A percentile compares a stretch with the other conserved stretches of the same genome.
phyloP scores from a whole-genome alignment of 2,797 vertebrate genomes.

The Anomalospiza imberbis region DNA sequence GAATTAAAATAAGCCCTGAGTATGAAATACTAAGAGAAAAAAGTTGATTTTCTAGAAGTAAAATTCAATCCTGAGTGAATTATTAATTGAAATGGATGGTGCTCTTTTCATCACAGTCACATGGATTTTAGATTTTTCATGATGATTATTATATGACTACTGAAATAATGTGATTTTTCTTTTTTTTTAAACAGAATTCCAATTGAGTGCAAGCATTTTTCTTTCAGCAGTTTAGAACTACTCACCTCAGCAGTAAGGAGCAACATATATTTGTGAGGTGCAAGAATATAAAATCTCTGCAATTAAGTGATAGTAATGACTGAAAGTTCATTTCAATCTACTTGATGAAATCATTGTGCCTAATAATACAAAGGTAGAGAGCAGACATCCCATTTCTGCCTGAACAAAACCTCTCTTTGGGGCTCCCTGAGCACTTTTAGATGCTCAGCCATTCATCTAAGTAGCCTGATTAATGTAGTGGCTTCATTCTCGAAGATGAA shows the following conservation, averaged over 20 bases:
- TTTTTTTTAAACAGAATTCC: not conserved
- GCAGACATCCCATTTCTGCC: not conserved
- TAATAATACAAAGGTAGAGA: fast-evolving
- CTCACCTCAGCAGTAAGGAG: not conserved
- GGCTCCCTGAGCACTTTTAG: not conserved
- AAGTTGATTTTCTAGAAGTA: not conserved
- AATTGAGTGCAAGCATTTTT: not conserved
- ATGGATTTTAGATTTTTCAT: not conserved
- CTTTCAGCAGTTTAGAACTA: not conserved
- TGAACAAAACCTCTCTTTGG: not conserved
- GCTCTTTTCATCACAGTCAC: not conserved
- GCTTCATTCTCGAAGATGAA: constrained; percentile 51
- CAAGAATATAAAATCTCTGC: not conserved
- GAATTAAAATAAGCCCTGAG: not conserved
- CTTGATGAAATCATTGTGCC: not conserved
- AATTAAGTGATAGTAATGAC: not conserved
- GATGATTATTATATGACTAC: not conserved
- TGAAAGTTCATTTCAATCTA: not conserved
- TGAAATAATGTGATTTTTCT: not conserved
- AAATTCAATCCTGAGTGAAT: not conserved
- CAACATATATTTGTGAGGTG: not conserved
- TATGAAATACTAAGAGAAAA: not conserved
- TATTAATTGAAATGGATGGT: not conserved
- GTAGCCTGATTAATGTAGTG: constrained; percentile 55
- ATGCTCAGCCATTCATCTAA: constrained; percentile 24